A percentile compares a stretch with the other conserved stretches of the same genome.
phyloP scores from a whole-genome alignment of 2,113 vertebrate genomes.

The Pimephales promelas region DNA sequence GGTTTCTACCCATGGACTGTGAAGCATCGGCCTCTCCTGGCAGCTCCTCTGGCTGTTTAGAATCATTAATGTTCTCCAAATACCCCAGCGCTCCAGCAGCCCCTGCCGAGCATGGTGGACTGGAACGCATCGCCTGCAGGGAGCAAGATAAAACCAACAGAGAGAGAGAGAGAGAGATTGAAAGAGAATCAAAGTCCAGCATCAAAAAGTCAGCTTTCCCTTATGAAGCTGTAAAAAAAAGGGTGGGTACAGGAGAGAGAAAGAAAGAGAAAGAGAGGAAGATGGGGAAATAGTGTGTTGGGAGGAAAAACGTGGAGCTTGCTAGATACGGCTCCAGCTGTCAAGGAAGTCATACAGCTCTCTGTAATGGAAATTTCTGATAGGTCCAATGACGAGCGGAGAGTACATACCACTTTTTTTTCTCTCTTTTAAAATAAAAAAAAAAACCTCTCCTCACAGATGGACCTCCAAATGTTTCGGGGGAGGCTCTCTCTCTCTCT shows the following conservation, averaged over 20 bases:
- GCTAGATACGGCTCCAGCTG: slow-evolving; percentile 51
- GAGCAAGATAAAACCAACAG: slow-evolving; percentile 54
- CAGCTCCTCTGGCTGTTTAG: slow-evolving; percentile 58
- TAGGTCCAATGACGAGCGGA: slow-evolving; percentile 43
- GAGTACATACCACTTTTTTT: slow-evolving; percentile 34
- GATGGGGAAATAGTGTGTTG: slow-evolving; percentile 1
- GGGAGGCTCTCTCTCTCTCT: slow-evolving; percentile 52
- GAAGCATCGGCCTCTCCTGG: slow-evolving; percentile 26
- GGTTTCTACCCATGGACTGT: background rate
- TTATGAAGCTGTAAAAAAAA: slow-evolving; percentile 51
- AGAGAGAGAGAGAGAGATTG: slow-evolving; percentile 44
- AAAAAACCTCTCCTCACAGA: slow-evolving; percentile 55
- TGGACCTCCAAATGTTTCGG: slow-evolving; percentile 64
- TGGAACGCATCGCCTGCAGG: slow-evolving; percentile 56
- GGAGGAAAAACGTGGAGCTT: slow-evolving; percentile 30
- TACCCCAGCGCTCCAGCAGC: slow-evolving; percentile 50
- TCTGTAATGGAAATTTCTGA: slow-evolving; percentile 53
- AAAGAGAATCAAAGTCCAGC: slow-evolving; percentile 62
- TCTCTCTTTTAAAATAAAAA: background rate
- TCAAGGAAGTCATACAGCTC: slow-evolving; percentile 51
- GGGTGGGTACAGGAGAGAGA: slow-evolving; percentile 7
- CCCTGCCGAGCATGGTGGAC: slow-evolving; percentile 55
- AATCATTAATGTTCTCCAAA: slow-evolving; percentile 63
- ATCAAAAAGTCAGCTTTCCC: slow-evolving; percentile 58
- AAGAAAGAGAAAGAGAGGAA: slow-evolving; percentile 27